phyloP scores from a whole-genome alignment of 2,888 invertebrate genomes.

The Oligia strigilis region DNA sequence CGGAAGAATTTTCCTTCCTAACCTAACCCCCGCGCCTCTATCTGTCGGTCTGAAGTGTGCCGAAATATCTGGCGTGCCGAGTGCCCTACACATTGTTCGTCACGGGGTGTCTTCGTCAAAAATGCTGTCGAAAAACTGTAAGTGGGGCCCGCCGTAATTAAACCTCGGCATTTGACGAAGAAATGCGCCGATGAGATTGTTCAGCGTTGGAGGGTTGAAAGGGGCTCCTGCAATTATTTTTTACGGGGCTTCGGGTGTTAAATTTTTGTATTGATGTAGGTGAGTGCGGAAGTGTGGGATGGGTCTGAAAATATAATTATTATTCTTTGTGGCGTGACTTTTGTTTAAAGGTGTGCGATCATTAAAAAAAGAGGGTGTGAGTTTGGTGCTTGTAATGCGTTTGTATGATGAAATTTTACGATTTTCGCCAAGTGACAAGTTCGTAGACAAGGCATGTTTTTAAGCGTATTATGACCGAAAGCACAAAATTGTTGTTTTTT shows the following conservation, averaged over 20 bases:
- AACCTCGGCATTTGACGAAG: constrained; percentile 63
- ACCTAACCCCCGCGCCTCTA: constrained; percentile 60
- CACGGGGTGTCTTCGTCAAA: constrained; percentile 67
- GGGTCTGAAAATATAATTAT: constrained; percentile 41
- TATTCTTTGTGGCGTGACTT: constrained; percentile 22
- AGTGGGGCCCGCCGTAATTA: constrained; percentile 64
- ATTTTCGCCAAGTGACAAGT: too few species aligned
- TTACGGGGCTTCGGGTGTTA: constrained; percentile 40
- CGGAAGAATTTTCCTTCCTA: constrained; percentile 60
- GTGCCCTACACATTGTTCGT: constrained; percentile 59
- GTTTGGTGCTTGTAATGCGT: neutral
- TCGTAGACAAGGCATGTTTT: neutral
- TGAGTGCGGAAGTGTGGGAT: constrained; percentile 34
- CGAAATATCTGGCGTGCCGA: constrained; percentile 68
- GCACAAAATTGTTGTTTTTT: too few species aligned
- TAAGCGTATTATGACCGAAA: neutral
- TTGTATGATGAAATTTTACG: neutral
- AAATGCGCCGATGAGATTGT: constrained; percentile 63
- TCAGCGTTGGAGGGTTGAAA: constrained; percentile 55
- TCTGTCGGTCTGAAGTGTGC: constrained; percentile 62
- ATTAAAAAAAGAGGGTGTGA: constrained; percentile 32
- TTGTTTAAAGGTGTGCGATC: constrained; percentile 26
- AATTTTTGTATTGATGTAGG: constrained; percentile 46
- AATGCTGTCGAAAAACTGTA: constrained; percentile 66
- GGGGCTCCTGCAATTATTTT: constrained; percentile 56